Conservation (phyloP, 2,797 vertebrate species). For the Etheostoma nigrum region DNA sequence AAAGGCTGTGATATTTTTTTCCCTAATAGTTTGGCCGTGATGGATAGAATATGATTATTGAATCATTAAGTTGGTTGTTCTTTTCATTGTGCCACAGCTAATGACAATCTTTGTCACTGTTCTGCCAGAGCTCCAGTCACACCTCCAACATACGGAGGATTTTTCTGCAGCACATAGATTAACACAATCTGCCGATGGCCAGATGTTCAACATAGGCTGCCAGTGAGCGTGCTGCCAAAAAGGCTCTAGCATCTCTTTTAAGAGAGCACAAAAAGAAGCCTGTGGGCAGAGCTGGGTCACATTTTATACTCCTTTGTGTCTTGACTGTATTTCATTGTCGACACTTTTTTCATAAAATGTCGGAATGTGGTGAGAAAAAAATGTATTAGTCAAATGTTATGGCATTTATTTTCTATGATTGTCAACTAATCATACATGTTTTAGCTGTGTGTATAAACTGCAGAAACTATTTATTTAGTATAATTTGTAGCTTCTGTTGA, state of each 20-base stretch:
- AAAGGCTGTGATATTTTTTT: slow-evolving; percentile 20
- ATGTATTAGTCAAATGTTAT: neutral
- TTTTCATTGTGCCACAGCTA: slow-evolving; percentile 62
- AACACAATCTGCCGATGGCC: slow-evolving; percentile 79
- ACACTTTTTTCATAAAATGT: neutral
- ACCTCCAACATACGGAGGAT: slow-evolving; percentile 70
- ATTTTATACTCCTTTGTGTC: slow-evolving; percentile 18
- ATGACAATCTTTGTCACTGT: slow-evolving; percentile 67
- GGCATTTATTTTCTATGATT: neutral
- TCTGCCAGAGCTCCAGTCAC: slow-evolving; percentile 62
- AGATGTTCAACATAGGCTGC: slow-evolving; percentile 79
- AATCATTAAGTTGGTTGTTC: slow-evolving; percentile 64
- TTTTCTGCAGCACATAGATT: slow-evolving; percentile 76
- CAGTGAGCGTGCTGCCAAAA: slow-evolving; percentile 62
- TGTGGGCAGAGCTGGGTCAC: slow-evolving; percentile 52
- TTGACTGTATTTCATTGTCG: neutral
- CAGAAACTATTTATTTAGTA: slow-evolving; percentile 3
- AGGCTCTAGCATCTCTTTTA: slow-evolving; percentile 55
- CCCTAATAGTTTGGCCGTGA: slow-evolving; percentile 22
- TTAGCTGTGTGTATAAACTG: slow-evolving; percentile 8
- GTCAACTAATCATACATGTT: neutral
- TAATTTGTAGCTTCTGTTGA: neutral
- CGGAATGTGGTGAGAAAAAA: neutral
- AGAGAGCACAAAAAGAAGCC: slow-evolving; percentile 54
- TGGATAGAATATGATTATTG: slow-evolving; percentile 51